Evolutionary conservation across 2,888 invertebrate species (phyloP).

Genomic region (Digitonthophagus gazella): DNA sequence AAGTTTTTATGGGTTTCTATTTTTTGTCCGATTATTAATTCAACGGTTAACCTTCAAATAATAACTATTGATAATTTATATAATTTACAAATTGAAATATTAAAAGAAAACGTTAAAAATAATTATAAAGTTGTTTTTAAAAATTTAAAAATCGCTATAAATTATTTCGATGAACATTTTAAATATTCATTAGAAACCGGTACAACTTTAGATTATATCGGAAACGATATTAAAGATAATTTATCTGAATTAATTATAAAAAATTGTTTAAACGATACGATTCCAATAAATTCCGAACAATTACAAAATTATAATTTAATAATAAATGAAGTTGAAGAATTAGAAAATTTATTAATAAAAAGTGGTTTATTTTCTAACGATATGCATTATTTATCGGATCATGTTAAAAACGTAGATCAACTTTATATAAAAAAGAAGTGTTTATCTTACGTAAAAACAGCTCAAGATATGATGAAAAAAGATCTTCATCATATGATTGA

Average conservation of each 20-base stretch:
- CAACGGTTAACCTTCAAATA: constrained; percentile 51
- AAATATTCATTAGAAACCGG: constrained; percentile 52
- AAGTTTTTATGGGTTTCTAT: constrained; percentile 59
- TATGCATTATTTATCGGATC: constrained; percentile 63
- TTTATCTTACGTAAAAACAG: constrained; percentile 65
- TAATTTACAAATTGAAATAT: constrained; percentile 45
- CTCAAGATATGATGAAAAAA: constrained; percentile 72
- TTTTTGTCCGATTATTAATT: constrained; percentile 59
- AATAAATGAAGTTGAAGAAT: constrained; percentile 62
- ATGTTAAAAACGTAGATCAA: constrained; percentile 70
- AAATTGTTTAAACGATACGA: constrained; percentile 71
- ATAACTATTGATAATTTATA: constrained; percentile 45
- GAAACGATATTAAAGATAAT: constrained; percentile 56
- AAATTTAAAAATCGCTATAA: constrained; percentile 58
- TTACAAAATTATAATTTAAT: constrained; percentile 63
- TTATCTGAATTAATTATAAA: constrained; percentile 67
- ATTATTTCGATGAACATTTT: constrained; percentile 59
- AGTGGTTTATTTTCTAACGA: constrained; percentile 60
- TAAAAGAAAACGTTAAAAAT: constrained; percentile 49
- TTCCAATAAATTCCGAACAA: constrained; percentile 73
- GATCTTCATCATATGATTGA: constrained; percentile 74
- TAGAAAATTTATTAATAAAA: constrained; percentile 63
- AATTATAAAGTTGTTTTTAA: constrained; percentile 57
- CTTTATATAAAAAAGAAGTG: constrained; percentile 77
- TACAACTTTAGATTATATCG: constrained; percentile 56